phyloP scores from a whole-genome alignment of 2,888 invertebrate species.

The Homarus gammarus region DNA sequence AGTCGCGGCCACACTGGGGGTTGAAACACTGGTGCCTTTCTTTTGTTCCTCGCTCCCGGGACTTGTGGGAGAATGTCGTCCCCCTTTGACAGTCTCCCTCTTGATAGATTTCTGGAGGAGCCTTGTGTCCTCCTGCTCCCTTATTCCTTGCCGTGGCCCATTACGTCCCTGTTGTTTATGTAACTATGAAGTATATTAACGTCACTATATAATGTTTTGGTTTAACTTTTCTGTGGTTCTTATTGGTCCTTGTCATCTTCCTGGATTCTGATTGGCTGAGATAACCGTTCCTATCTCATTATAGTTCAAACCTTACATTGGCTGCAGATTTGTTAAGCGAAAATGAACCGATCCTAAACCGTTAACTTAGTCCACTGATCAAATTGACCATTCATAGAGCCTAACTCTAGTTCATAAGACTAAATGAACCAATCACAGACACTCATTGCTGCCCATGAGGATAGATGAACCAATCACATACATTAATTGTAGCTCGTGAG shows the following conservation, averaged over 20 bases:
- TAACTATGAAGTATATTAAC: neutral
- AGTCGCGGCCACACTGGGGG: neutral
- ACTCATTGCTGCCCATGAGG: no score
- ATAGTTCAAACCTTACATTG: no score
- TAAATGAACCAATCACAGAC: no score
- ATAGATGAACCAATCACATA: no score
- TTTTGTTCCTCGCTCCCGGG: neutral
- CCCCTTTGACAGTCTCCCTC: neutral
- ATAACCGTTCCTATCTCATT: neutral
- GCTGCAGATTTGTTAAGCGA: no score
- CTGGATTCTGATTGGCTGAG: no score
- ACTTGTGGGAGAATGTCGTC: neutral
- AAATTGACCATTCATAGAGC: no score
- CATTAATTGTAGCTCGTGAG: no score
- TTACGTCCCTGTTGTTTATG: neutral
- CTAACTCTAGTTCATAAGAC: no score
- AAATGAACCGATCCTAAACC: no score
- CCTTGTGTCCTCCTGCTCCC: neutral
- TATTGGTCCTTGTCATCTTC: neutral
- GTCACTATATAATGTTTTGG: neutral
- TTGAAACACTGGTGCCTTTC: neutral
- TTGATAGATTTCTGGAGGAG: neutral
- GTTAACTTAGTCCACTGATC: no score
- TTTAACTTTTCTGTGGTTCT: neutral
- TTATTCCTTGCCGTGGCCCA: neutral